Conservation (phyloP, 1,140 invertebrate species). For the Andrena cerasifolii region DNA sequence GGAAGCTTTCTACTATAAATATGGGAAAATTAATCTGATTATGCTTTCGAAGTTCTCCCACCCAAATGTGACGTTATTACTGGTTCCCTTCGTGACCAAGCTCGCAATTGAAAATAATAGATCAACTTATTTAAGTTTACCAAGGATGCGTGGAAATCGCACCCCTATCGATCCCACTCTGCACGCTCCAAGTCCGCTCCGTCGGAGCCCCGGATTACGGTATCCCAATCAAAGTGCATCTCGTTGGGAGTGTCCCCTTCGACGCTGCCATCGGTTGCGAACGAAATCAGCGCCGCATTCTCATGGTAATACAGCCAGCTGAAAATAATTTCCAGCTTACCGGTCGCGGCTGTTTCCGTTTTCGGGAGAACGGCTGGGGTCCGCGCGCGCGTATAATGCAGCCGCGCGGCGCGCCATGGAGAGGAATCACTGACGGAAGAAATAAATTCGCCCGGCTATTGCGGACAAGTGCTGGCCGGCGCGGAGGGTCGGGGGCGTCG, state of each 20-base stretch:
- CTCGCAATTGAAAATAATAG: no score
- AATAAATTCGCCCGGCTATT: conserved; percentile 58
- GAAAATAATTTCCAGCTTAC: conserved; percentile 45
- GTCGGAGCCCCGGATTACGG: background rate
- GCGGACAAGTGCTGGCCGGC: background rate
- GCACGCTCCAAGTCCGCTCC: no score
- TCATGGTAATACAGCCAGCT: conserved; percentile 48
- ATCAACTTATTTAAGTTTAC: no score
- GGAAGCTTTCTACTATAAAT: no score
- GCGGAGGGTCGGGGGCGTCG: background rate
- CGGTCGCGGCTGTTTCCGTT: conserved; percentile 40
- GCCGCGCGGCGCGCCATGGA: background rate
- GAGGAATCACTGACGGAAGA: conserved; percentile 55
- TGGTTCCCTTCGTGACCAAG: no score
- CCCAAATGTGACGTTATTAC: no score
- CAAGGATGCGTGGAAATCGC: no score
- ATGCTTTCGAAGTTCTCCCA: no score
- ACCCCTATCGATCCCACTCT: no score
- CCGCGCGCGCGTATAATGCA: conserved; percentile 34
- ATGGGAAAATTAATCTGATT: no score
- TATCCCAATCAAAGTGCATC: conserved; percentile 1
- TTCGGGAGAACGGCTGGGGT: conserved; percentile 1
- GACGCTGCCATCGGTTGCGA: background rate
- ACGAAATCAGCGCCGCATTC: conserved; percentile 57
- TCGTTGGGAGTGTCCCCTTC: background rate